These are phyloP conservation scores for Cataglyphis altisquamis DNA, from an alignment of 2,888 invertebrate species.

Conservation along the genomic window DNA sequence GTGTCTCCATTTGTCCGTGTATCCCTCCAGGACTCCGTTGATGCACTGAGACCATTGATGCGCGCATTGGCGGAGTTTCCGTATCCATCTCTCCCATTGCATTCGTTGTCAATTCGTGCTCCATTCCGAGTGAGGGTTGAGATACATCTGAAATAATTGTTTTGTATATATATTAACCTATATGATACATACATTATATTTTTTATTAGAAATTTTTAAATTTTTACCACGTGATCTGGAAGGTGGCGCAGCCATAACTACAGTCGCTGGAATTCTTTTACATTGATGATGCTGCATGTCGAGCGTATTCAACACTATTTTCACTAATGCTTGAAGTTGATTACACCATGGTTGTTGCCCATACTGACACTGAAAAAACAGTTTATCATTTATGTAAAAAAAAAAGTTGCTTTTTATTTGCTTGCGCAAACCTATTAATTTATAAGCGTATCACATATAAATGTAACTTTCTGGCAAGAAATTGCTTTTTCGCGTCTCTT, in stretches of 20 bases:
- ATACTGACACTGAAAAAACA: constrained; percentile 90
- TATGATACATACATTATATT: background rate
- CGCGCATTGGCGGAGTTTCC: constrained; percentile 81
- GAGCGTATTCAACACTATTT: constrained; percentile 96
- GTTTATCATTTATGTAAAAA: background rate
- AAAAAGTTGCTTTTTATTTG: background rate
- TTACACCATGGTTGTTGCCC: constrained; percentile 90
- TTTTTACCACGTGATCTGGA: constrained; percentile 89
- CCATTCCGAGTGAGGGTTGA: constrained; percentile 92
- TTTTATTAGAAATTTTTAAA: background rate
- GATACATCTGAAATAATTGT: constrained; percentile 89
- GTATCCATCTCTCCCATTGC: constrained; percentile 79
- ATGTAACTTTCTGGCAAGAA: background rate
- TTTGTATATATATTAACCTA: background rate
- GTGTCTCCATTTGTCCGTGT: constrained; percentile 88
- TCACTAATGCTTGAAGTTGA: constrained; percentile 93
- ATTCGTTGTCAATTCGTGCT: constrained; percentile 87
- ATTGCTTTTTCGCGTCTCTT: background rate
- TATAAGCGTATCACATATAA: background rate
- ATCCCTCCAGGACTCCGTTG: constrained; percentile 80
- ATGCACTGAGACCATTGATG: constrained; percentile 78
- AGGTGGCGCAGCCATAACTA: constrained; percentile 91
- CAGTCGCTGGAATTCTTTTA: constrained; percentile 93
- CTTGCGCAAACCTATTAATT: background rate
- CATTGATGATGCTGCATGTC: constrained; percentile 97